A percentile compares a stretch with the other conserved stretches of the same genome.
Evolutionary conservation across 2,888 invertebrate species (phyloP).

Genomic region (Horisme vitalbata): DNA sequence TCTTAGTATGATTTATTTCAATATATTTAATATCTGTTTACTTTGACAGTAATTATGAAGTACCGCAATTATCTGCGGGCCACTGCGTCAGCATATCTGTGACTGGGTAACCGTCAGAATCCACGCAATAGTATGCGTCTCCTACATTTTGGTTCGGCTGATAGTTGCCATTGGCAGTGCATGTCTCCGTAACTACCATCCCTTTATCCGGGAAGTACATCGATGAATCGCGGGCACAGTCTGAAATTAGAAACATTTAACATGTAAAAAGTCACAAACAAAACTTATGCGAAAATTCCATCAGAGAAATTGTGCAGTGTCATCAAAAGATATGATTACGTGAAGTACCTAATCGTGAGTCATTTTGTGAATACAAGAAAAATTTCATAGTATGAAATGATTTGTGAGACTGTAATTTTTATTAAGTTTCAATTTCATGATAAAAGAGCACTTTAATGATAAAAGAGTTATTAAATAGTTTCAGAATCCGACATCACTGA

Average conservation of each 20-base stretch:
- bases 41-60: no score
- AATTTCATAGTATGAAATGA: constrained; percentile 15
- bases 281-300: constrained; percentile 1
- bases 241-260: constrained; percentile 52
- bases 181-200: constrained; percentile 71
- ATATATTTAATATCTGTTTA: no score
- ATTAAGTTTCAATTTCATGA: constrained; percentile 40
- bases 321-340: constrained; percentile 16
- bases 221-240: constrained; percentile 84
- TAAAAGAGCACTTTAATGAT: constrained; percentile 39
- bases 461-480: constrained; percentile 39
- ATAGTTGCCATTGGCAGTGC: constrained; percentile 84
- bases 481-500: constrained; percentile 34
- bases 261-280: background rate
- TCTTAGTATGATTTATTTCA: no score
- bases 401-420: constrained; percentile 30
- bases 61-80: constrained; percentile 48
- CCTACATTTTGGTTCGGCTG: constrained; percentile 76
- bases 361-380: constrained; percentile 5
- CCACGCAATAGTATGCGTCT: constrained; percentile 82
- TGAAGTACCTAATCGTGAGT: constrained; percentile 4
- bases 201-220: constrained; percentile 75
- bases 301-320: constrained; percentile 13
- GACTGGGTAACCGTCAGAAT: constrained; percentile 80
- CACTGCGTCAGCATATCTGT: constrained; percentile 42